Evolutionary conservation across 2,888 invertebrate genomes (phyloP), one percentile per base, ranked within the genome.

Genomic region (Anoncus sp.): DNA sequence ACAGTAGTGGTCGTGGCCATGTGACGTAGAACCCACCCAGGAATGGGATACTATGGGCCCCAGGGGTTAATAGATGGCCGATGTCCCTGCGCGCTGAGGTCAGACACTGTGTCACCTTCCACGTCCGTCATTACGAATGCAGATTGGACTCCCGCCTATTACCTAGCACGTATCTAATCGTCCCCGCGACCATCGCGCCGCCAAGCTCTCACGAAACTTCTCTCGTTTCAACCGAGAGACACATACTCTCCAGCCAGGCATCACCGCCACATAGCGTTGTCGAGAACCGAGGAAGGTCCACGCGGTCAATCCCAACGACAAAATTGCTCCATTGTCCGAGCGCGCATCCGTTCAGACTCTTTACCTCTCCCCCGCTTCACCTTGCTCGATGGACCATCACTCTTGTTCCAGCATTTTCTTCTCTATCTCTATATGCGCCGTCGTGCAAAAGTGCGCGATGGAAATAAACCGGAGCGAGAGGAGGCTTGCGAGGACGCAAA

Each of bases 11-110:
- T 69, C 49, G 63, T 53, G 51, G 47, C 76, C 63, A 63, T 66
- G 76, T 84, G 84, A 87, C 84, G 79, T 84, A 82, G 81, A 74
- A 79, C 70, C 80, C 69, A 16, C 22, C 4, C 9, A 18, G 51
- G 65, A 57, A 70, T 81, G 63, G 82, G 78, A 63, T 45, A 40
- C 83, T 82, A 83, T 79, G 85, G n/a, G 86, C 67, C 86, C 84
- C 75, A 77, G 83, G 87, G 88, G 88, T 88, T 89, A 89, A 89
- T 88, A 88, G 88, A 89, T 88, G 87, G 86, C 87, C 87, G 83
- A 86, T 86, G 87, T 86, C 86, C 86, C 82, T 66, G 80, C 80
- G 80, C 80, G 75, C 80, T 74, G 85, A 85, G 86, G 88, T 87
- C 87, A 87, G 86, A 86, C 86, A 86, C 85, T 85, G 88, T 85